Percentiles rank a stretch among this genome's conserved stretches.
Conservation (phyloP, 2,113 vertebrate species). For the Clinocottus analis region DNA sequence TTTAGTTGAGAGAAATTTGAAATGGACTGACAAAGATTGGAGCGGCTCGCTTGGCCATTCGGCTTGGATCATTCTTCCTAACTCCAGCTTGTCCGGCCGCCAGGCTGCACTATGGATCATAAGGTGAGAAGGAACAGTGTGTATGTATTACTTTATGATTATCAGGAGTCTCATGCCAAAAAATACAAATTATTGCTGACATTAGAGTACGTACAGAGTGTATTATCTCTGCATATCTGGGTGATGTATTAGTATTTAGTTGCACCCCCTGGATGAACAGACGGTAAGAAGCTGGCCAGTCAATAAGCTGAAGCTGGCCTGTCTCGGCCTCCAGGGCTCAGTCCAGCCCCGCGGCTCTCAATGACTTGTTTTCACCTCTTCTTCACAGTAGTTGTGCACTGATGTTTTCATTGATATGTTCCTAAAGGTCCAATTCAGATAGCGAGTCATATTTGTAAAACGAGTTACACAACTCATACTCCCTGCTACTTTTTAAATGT, state of each 20-base stretch:
- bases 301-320: background rate
- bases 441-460: background rate
- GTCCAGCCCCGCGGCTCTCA: background rate
- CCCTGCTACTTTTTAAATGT: background rate
- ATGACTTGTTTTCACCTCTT: slow-evolving; percentile 1
- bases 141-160: background rate
- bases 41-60: background rate
- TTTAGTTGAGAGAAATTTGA: background rate
- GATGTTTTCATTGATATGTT: background rate
- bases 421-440: background rate
- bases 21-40: background rate
- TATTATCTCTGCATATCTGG: background rate
- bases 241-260: slow-evolving; percentile 4
- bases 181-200: background rate
- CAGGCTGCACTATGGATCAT: background rate
- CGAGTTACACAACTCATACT: background rate
- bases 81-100: background rate
- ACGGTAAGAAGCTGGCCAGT: too few species aligned
- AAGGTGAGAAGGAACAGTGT: background rate
- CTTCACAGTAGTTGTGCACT: background rate
- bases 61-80: background rate
- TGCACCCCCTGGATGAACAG: too few species aligned
- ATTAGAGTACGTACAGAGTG: background rate
- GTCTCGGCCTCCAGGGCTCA: background rate
- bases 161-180: background rate